phyloP scores from a whole-genome alignment of 53 echinoderm and acorn worm genomes.

The Holothuria leucospilota region DNA sequence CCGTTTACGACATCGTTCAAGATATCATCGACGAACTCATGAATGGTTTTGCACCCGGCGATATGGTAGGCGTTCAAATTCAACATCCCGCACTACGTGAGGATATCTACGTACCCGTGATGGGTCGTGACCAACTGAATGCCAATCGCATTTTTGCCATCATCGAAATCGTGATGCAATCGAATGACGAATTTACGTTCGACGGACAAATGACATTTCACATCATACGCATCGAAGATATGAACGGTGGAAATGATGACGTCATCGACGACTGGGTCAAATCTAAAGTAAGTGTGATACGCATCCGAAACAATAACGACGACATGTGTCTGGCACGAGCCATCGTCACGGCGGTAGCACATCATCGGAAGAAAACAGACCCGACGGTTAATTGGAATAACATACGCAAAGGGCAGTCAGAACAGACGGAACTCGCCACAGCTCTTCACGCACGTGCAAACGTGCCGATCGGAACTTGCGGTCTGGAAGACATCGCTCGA shows the following conservation, averaged over 20 bases:
- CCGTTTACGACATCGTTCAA: background rate
- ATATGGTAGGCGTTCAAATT: slow-evolving; percentile 1
- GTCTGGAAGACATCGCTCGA: background rate
- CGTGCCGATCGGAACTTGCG: slow-evolving; percentile 21
- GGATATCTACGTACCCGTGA: background rate
- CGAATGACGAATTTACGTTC: background rate
- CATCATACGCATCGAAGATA: background rate
- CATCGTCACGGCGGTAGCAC: slow-evolving; percentile 37
- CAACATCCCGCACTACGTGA: background rate
- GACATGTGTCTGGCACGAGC: slow-evolving; percentile 48
- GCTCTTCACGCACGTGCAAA: background rate
- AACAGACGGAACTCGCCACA: background rate
- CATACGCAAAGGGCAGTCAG: slow-evolving; percentile 8
- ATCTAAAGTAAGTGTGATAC: background rate
- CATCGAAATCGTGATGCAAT: slow-evolving; percentile 27
- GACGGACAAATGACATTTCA: background rate
- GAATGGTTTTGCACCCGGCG: background rate
- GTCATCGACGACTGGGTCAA: background rate
- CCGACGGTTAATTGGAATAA: slow-evolving; percentile 2
- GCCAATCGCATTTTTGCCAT: slow-evolving; percentile 13
- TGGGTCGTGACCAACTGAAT: slow-evolving; percentile 10
- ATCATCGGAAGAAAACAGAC: background rate
- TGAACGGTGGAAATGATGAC: background rate
- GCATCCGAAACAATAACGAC: background rate
- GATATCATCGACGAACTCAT: background rate